These are phyloP conservation scores for Drosophila biarmipes DNA, from an alignment of 1,140 invertebrate species.

Conservation along the genomic window DNA sequence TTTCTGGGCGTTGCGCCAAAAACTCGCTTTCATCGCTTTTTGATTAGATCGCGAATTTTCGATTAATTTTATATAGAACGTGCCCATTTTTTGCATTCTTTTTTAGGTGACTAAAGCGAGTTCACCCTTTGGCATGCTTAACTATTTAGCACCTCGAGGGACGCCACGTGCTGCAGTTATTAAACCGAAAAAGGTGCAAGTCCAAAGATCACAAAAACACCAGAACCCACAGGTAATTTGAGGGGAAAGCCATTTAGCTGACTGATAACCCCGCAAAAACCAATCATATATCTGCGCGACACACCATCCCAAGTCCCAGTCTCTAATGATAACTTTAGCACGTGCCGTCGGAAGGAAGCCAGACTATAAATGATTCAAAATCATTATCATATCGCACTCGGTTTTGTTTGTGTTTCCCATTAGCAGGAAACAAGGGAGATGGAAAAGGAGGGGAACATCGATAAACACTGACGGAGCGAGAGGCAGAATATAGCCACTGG, in stretches of 20 bases:
- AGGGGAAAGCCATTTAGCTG: constrained; percentile 9
- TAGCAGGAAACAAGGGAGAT: constrained; percentile 16
- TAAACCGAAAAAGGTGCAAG: constrained; percentile 14
- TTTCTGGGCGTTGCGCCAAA: constrained; percentile 12
- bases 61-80: constrained; percentile 36
- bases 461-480: not conserved
- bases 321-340: constrained; percentile 38
- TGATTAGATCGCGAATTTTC: constrained; percentile 21
- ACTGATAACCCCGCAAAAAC: constrained; percentile 19
- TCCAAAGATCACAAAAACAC: constrained; percentile 32
- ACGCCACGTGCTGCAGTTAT: constrained; percentile 43
- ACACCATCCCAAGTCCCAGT: constrained; percentile 8
- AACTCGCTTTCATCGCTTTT: constrained; percentile 43
- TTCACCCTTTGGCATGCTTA: constrained; percentile 69
- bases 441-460: not conserved
- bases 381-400: constrained; percentile 63
- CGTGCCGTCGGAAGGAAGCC: constrained; percentile 47
- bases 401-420: constrained; percentile 50
- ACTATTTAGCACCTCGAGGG: constrained; percentile 53
- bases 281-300: constrained; percentile 6
- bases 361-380: constrained; percentile 59
- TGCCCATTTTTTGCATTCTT: constrained; percentile 8
- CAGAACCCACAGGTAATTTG: not conserved
- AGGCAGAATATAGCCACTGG: not conserved
- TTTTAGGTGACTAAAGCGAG: constrained; percentile 22